Percentiles rank a stretch among this genome's conserved stretches.
Evolutionary conservation across 2,113 vertebrate genomes (phyloP).

Genomic region (Pseudorectes ferrugineus): DNA sequence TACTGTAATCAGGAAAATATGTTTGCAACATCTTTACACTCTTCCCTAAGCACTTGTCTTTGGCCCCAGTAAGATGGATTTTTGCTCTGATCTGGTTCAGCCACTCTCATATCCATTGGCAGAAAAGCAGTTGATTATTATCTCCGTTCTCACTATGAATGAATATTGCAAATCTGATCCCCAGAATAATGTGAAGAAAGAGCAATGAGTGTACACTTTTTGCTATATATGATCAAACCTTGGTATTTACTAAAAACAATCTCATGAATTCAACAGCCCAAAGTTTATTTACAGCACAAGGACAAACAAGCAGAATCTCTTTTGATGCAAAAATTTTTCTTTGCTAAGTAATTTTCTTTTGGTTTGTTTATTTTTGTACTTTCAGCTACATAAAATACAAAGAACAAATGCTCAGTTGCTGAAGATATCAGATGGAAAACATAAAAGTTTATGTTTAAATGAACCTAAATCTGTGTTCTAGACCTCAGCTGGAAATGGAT

Average conservation of each 20-base stretch:
- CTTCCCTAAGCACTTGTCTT: not conserved
- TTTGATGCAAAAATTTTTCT: not conserved
- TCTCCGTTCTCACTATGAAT: not conserved
- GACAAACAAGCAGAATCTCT: not conserved
- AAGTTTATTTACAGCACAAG: conserved; percentile 17
- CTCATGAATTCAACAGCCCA: not conserved
- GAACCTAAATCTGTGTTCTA: conserved; percentile 8
- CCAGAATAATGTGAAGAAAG: not conserved
- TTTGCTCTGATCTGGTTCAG: not conserved
- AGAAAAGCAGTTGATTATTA: not conserved
- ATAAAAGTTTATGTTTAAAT: conserved; percentile 31
- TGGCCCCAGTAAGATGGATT: not conserved
- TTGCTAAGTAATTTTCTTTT: not conserved
- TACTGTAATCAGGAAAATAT: not conserved
- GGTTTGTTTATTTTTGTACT: not conserved
- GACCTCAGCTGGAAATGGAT: conserved; percentile 32
- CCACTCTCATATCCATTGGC: not conserved
- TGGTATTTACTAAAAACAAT: not conserved
- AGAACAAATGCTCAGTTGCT: not conserved
- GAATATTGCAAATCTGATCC: not conserved
- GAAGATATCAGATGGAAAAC: conserved; percentile 14
- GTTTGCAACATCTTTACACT: not conserved
- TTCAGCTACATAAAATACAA: not conserved
- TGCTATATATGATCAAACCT: not conserved
- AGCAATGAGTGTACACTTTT: not conserved